Percentiles rank a stretch among this genome's conserved stretches.
Conservation (phyloP, 2,888 invertebrate species). For the Campoletis raptor region DNA sequence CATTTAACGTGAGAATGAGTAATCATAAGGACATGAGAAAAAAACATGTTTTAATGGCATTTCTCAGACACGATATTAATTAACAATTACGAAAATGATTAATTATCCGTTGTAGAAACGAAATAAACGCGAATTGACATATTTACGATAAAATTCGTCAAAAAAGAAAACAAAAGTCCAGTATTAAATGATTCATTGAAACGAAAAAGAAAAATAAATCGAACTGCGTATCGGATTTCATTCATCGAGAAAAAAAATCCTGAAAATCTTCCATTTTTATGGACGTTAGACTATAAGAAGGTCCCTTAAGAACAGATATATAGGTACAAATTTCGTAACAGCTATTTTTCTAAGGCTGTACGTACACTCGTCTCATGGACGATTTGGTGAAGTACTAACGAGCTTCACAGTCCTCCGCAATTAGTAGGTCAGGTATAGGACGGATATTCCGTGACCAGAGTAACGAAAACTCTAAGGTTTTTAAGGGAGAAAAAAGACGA, state of each 20-base stretch:
- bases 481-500: conserved; percentile 24
- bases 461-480: conserved; percentile 50
- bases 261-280: too few relatives aligned
- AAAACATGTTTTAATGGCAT: background rate
- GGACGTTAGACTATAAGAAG: too few relatives aligned
- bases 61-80: background rate
- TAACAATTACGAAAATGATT: background rate
- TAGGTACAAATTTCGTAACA: background rate
- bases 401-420: conserved; percentile 44
- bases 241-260: too few relatives aligned
- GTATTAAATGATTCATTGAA: too few relatives aligned
- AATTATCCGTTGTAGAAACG: background rate
- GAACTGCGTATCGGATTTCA: too few relatives aligned
- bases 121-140: too few relatives aligned
- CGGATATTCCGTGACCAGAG: conserved; percentile 55
- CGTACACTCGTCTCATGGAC: conserved; percentile 5
- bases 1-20: conserved; percentile 20
- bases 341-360: background rate
- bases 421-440: conserved; percentile 57
- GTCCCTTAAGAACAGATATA: background rate
- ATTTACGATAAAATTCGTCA: background rate
- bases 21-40: conserved; percentile 1
- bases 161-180: too few relatives aligned
- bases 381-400: conserved; percentile 58
- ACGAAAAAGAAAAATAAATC: too few relatives aligned